phyloP scores from a whole-genome alignment of 2,113 vertebrate species.

The Ochotona curzoniae region DNA sequence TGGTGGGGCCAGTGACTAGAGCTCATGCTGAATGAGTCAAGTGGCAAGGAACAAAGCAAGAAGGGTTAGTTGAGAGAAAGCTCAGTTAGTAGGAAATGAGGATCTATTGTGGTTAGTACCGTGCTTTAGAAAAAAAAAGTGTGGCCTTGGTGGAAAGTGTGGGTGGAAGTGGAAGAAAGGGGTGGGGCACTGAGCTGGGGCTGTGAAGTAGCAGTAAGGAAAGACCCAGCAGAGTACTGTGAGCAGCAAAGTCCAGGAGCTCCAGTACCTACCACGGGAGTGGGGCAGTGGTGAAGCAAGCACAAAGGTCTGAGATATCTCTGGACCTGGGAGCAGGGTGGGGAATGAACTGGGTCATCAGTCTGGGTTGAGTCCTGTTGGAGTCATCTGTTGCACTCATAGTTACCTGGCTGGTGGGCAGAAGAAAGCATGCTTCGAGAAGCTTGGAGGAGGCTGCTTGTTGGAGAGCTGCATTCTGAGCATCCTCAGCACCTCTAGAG shows the following conservation, averaged over 20 bases:
- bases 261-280: not conserved
- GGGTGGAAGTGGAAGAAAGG: not conserved
- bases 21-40: not conserved
- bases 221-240: not conserved
- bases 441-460: not conserved
- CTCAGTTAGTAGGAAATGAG: not conserved
- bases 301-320: not conserved
- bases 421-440: not conserved
- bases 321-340: accelerated
- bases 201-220: not conserved
- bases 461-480: not conserved
- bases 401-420: not conserved
- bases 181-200: not conserved
- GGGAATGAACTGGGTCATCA: too few relatives aligned
- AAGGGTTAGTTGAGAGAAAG: not conserved
- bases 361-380: not conserved
- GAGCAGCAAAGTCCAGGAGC: not conserved
- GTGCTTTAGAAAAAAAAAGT: not conserved
- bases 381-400: not conserved
- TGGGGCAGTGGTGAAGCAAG: not conserved
- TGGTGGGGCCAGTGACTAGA: not conserved
- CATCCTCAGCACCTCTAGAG: not conserved
- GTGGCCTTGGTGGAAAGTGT: not conserved
- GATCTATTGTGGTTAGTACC: not conserved
- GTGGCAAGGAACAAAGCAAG: not conserved